Evolutionary conservation across 2,113 vertebrate genomes (phyloP).

Genomic region (Pelvicachromis taeniatus): DNA sequence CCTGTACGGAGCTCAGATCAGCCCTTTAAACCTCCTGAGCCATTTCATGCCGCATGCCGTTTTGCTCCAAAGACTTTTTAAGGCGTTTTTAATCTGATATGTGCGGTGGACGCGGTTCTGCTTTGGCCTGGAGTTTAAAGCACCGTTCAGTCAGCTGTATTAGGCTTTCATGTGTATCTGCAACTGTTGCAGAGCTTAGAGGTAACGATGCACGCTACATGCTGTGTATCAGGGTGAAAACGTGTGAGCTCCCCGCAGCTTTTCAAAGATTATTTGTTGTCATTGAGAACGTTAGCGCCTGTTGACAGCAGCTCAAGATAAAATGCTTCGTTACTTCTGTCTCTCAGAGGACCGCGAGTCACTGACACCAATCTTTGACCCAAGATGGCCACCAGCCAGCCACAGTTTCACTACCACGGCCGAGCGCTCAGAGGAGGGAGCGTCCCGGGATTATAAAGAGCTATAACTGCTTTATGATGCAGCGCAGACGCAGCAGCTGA

Average conservation of each 20-base stretch:
- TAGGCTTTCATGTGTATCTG: rapidly evolving
- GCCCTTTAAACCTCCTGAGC: rapidly evolving
- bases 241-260: rapidly evolving
- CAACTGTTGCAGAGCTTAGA: neutral
- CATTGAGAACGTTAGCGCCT: neutral
- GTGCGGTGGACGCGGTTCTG: rapidly evolving
- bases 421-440: neutral
- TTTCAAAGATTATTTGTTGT: neutral
- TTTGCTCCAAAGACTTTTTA: neutral
- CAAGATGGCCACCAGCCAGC: slow-evolving; percentile 1
- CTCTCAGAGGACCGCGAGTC: neutral
- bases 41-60: neutral
- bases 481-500: neutral
- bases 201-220: rapidly evolving
- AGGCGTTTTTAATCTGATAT: rapidly evolving
- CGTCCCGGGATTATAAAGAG: neutral
- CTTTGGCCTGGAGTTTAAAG: rapidly evolving
- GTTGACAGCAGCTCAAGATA: neutral
- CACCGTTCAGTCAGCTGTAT: neutral
- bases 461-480: slow-evolving; percentile 3
- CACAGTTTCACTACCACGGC: neutral
- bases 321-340: neutral
- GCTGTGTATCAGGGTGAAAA: neutral
- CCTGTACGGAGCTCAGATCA: neutral
- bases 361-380: neutral